Percentiles rank a stretch among this genome's conserved stretches.
Evolutionary conservation across 2,888 invertebrate genomes (phyloP).

Genomic region (Nineta flava): DNA sequence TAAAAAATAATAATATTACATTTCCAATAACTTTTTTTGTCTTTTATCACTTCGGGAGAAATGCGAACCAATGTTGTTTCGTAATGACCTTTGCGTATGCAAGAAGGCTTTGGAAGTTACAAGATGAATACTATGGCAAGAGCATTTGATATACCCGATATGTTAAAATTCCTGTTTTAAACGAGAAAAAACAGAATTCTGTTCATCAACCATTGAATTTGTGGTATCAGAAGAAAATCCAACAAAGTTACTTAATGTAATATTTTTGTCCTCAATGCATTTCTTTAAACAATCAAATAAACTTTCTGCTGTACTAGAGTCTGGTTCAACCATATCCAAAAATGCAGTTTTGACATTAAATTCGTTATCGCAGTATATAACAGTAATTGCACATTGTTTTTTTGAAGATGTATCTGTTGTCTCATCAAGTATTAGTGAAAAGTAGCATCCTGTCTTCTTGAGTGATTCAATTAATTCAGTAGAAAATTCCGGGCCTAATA

Average conservation of each 20-base stretch:
- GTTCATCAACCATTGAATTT: background rate
- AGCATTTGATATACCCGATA: background rate
- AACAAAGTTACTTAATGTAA: background rate
- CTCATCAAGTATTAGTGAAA: background rate
- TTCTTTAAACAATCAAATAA: background rate
- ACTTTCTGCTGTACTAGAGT: background rate
- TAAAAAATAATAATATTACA: too few species aligned
- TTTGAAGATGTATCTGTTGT: background rate
- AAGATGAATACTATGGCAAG: background rate
- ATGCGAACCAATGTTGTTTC: background rate
- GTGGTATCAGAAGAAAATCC: background rate
- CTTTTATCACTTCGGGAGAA: background rate
- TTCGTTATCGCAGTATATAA: background rate
- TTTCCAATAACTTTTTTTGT: background rate
- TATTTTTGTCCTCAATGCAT: background rate
- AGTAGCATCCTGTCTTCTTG: background rate
- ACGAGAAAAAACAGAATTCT: background rate
- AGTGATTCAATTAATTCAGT: background rate
- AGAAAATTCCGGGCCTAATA: background rate
- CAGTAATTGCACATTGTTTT: background rate
- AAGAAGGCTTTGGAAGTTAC: background rate
- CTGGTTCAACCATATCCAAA: background rate
- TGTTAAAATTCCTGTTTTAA: background rate
- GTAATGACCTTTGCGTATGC: background rate
- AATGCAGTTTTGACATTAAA: background rate